Conservation (phyloP, 2,113 vertebrate species). For the Diadophis punctatus region DNA sequence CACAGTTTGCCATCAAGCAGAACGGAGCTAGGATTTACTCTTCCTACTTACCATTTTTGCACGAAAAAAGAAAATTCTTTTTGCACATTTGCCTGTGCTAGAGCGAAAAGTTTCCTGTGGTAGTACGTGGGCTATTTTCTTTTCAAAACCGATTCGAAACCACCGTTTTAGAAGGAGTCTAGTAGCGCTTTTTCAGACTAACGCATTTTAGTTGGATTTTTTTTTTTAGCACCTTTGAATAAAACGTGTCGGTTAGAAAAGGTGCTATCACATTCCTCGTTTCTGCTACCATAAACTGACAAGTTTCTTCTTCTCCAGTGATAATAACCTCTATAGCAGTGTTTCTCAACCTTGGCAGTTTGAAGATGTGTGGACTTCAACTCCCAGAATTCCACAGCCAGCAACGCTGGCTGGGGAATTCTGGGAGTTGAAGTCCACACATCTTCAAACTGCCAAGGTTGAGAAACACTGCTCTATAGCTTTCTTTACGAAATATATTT, state of each 20-base stretch:
- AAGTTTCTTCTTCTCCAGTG: background rate
- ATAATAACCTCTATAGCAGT: slow-evolving; percentile 31
- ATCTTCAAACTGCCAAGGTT: too few species aligned
- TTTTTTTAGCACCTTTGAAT: background rate
- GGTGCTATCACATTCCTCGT: background rate
- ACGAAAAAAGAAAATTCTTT: background rate
- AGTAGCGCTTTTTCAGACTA: background rate
- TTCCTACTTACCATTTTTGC: background rate
- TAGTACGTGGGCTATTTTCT: background rate
- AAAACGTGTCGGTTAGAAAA: background rate
- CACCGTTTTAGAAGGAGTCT: background rate
- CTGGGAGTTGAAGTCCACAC: too few species aligned
- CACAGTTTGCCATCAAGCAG: background rate
- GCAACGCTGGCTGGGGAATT: too few species aligned
- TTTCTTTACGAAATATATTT: slow-evolving; percentile 38
- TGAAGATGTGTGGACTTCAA: too few species aligned
- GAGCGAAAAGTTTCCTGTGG: slow-evolving; percentile 26
- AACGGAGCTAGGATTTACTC: background rate
- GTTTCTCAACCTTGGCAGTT: too few species aligned
- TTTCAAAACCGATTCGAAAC: slow-evolving; percentile 34
- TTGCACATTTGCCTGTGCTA: background rate
- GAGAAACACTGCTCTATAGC: slow-evolving; percentile 39
- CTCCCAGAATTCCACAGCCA: too few species aligned
- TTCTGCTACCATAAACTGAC: background rate
- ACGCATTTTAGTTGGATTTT: background rate